These are phyloP conservation scores for Heliconius hortense DNA, from an alignment of 2,888 invertebrate species.

Conservation along the genomic window DNA sequence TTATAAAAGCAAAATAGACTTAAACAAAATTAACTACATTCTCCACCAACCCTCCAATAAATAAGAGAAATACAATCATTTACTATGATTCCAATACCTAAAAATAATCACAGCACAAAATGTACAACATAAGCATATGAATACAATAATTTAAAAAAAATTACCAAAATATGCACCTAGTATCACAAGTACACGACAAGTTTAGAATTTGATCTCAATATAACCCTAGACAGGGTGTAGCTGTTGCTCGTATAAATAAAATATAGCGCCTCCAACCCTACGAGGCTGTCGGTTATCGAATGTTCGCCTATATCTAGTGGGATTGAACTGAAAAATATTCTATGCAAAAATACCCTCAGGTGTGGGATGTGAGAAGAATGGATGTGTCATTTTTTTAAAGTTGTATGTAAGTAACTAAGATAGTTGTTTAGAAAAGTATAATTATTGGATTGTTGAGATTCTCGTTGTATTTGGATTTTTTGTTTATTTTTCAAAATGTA, in stretches of 20 bases:
- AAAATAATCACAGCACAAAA: too few relatives aligned
- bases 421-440: neutral
- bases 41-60: too few relatives aligned
- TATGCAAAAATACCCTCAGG: slow-evolving; percentile 59
- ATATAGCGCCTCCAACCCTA: slow-evolving; percentile 34
- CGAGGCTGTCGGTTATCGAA: slow-evolving; percentile 47
- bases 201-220: slow-evolving; percentile 29
- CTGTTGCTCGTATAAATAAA: slow-evolving; percentile 39
- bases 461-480: neutral
- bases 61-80: too few relatives aligned
- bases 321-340: slow-evolving; percentile 67
- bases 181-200: neutral
- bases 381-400: slow-evolving; percentile 44
- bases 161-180: neutral
- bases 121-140: too few relatives aligned
- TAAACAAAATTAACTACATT: too few relatives aligned
- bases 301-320: slow-evolving; percentile 53
- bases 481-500: neutral
- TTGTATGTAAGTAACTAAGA: too few relatives aligned
- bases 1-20: too few relatives aligned
- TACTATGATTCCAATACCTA: too few relatives aligned
- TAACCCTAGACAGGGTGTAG: slow-evolving; percentile 24
- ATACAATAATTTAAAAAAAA: neutral
- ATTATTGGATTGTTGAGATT: neutral
- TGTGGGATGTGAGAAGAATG: slow-evolving; percentile 41